Conservation (phyloP, 1,140 invertebrate genomes). For the Harlomillsia oculata region DNA sequence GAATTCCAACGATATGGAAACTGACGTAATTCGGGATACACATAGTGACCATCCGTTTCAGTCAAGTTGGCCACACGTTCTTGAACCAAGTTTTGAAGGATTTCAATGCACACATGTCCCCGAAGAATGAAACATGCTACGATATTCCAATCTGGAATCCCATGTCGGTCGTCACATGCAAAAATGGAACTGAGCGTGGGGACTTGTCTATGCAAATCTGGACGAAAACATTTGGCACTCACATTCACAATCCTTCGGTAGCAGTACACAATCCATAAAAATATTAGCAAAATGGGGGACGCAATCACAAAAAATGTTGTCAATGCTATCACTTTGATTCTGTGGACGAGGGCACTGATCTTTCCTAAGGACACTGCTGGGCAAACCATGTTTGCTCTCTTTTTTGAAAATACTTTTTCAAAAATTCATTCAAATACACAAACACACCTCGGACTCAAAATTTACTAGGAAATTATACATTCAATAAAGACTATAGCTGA, state of each 20-base stretch:
- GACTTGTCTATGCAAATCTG: conserved; percentile 13
- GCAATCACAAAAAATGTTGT: conserved; percentile 7
- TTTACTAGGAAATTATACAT: not conserved
- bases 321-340: conserved; percentile 18
- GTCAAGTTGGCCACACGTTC: conserved; percentile 5
- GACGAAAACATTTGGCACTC: conserved; percentile 5
- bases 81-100: conserved; percentile 6
- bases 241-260: conserved; percentile 1
- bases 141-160: conserved; percentile 17
- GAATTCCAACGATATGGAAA: conserved; percentile 8
- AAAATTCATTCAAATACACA: not conserved
- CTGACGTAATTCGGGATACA: conserved; percentile 14
- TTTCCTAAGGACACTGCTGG: no score
- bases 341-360: conserved; percentile 3
- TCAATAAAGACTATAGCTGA: not conserved
- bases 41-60: conserved; percentile 3
- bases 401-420: no score
- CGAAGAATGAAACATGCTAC: conserved; percentile 11
- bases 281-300: conserved; percentile 4
- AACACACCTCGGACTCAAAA: no score
- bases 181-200: not conserved
- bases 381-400: no score
- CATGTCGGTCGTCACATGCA: conserved; percentile 17
- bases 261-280: conserved; percentile 1
- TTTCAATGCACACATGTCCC: conserved; percentile 13